These are phyloP conservation scores for Marasmarcha lunaedactyla DNA, from an alignment of 2,888 invertebrate species.

Conservation along the genomic window DNA sequence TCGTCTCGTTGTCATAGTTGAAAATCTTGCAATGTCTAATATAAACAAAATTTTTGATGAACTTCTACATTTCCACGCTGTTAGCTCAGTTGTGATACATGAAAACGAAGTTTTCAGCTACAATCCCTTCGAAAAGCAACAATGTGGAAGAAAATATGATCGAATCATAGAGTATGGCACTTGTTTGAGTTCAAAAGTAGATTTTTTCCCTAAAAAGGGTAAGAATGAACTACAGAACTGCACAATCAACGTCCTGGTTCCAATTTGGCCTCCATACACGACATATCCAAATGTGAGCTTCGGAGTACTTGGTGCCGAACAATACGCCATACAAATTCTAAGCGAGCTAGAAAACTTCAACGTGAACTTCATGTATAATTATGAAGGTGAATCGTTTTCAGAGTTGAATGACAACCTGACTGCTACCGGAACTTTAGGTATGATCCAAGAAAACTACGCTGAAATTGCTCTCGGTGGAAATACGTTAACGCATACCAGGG, in stretches of 20 bases:
- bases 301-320: background rate
- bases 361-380: conserved; percentile 23
- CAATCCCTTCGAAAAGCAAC: background rate
- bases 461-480: conserved; percentile 22
- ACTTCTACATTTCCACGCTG: background rate
- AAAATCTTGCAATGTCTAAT: background rate
- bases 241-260: background rate
- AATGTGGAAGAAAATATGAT: background rate
- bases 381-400: conserved; percentile 21
- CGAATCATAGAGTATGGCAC: background rate
- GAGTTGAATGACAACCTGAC: conserved; percentile 21
- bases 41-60: background rate
- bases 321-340: background rate
- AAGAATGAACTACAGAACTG: background rate
- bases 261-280: background rate
- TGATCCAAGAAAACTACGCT: conserved; percentile 17
- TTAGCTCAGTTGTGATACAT: background rate
- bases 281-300: background rate
- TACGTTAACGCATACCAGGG: conserved; percentile 19
- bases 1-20: background rate
- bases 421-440: conserved; percentile 22
- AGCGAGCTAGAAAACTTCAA: conserved; percentile 19
- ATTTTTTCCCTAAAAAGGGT: background rate
- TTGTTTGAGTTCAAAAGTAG: background rate
- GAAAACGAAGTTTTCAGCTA: background rate